Conservation (phyloP, 2,888 invertebrate genomes). For the Parnassius glacialis region DNA sequence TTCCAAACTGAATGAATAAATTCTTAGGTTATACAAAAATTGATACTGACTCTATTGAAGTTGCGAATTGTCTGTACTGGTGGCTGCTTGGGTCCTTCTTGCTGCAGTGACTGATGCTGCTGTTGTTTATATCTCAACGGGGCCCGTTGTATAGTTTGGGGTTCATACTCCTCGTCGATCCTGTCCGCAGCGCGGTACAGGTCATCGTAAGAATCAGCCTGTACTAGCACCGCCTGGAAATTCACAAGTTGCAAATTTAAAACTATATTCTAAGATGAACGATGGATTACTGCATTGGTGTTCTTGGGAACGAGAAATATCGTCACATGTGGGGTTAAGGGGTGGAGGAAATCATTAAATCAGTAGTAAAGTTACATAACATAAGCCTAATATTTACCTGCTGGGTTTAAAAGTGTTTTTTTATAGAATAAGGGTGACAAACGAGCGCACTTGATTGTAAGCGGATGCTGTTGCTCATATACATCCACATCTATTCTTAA, state of each 20-base stretch:
- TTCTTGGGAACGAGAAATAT: too few species aligned
- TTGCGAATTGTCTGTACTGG: conserved; percentile 91
- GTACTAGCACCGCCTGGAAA: conserved; percentile 70
- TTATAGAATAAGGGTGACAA: too few species aligned
- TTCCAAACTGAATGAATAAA: too few species aligned
- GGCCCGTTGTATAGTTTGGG: conserved; percentile 48
- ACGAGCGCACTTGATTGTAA: too few species aligned
- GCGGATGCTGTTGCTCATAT: too few species aligned
- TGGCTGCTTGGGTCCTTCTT: conserved; percentile 83
- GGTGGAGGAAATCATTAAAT: too few species aligned
- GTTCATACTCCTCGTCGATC: conserved; percentile 65
- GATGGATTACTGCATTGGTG: too few species aligned
- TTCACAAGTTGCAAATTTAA: background rate
- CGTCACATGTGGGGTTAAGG: too few species aligned
- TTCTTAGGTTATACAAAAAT: background rate
- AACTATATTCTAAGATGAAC: background rate
- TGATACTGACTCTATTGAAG: conserved; percentile 85
- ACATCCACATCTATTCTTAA: too few species aligned
- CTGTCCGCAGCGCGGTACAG: conserved; percentile 66
- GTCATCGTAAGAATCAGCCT: conserved; percentile 63
- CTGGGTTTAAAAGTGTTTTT: too few species aligned
- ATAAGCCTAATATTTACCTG: too few species aligned
- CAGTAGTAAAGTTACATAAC: too few species aligned
- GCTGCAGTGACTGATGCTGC: conserved; percentile 50
- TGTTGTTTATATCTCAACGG: conserved; percentile 40